phyloP scores from a whole-genome alignment of 2,113 vertebrate species.

The Leptobrachium leishanense region DNA sequence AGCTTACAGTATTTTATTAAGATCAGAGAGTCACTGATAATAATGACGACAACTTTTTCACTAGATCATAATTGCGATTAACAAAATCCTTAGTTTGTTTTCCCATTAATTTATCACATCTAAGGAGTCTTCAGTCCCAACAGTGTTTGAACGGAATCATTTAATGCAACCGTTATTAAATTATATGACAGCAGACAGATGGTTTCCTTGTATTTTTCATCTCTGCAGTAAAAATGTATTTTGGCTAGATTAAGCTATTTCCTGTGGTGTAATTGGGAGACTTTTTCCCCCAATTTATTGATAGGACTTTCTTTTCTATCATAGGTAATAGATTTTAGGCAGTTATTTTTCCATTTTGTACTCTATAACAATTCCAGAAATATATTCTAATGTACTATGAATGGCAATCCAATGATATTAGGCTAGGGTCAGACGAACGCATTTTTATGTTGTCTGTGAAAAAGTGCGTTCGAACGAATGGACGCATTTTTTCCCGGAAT shows the following conservation, averaged over 20 bases:
- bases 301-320: too few relatives aligned
- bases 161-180: not conserved
- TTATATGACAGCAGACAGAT: not conserved
- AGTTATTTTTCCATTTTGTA: not conserved
- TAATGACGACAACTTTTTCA: too few relatives aligned
- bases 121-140: not conserved
- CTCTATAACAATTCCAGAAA: not conserved
- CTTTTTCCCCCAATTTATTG: too few relatives aligned
- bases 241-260: not conserved
- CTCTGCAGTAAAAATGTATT: not conserved
- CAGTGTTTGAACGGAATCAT: not conserved
- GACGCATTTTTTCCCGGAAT: too few relatives aligned
- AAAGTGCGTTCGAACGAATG: too few relatives aligned
- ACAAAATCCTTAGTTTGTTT: not conserved
- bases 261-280: not conserved
- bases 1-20: too few relatives aligned
- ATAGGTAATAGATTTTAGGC: not conserved
- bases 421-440: too few relatives aligned
- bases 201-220: not conserved
- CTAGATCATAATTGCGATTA: not conserved
- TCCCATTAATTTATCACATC: not conserved
- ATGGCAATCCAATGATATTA: too few relatives aligned
- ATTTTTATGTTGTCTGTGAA: too few relatives aligned
- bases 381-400: too few relatives aligned
- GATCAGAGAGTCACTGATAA: too few relatives aligned